Evolutionary conservation across 1,140 invertebrate species (phyloP).

Genomic region (Panagrolaimus sp.): DNA sequence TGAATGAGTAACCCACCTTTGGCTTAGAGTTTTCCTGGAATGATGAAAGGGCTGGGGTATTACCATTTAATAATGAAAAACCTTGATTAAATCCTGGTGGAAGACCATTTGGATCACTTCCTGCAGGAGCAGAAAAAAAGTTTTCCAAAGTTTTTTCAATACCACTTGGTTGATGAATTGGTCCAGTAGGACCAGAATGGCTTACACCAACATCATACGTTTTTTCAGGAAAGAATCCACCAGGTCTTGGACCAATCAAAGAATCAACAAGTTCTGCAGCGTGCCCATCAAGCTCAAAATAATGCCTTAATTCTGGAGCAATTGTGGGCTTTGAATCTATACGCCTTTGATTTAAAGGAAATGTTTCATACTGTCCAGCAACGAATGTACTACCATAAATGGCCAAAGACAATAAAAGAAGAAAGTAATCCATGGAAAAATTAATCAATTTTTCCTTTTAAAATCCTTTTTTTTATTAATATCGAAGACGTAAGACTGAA

Average conservation of each 20-base stretch:
- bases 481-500: too few species aligned
- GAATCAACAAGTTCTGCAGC: conserved; percentile 42
- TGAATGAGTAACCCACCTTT: conserved; percentile 28
- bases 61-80: conserved; percentile 50
- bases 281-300: conserved; percentile 57
- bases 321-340: conserved; percentile 55
- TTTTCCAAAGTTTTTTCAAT: conserved; percentile 49
- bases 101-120: conserved; percentile 25
- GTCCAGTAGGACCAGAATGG: conserved; percentile 23
- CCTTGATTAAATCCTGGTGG: conserved; percentile 56
- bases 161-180: conserved; percentile 36
- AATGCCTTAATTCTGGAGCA: conserved; percentile 50
- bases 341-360: conserved; percentile 9
- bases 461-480: too few species aligned
- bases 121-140: conserved; percentile 55
- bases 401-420: neutral
- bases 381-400: neutral
- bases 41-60: conserved; percentile 29
- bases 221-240: conserved; percentile 57
- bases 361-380: neutral
- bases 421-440: too few species aligned
- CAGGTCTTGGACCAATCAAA: conserved; percentile 46
- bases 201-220: conserved; percentile 49
- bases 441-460: too few species aligned
- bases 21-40: conserved; percentile 30